These are phyloP conservation scores for Drosophila rubida DNA, from an alignment of 2,888 invertebrate genomes.

Conservation along the genomic window DNA sequence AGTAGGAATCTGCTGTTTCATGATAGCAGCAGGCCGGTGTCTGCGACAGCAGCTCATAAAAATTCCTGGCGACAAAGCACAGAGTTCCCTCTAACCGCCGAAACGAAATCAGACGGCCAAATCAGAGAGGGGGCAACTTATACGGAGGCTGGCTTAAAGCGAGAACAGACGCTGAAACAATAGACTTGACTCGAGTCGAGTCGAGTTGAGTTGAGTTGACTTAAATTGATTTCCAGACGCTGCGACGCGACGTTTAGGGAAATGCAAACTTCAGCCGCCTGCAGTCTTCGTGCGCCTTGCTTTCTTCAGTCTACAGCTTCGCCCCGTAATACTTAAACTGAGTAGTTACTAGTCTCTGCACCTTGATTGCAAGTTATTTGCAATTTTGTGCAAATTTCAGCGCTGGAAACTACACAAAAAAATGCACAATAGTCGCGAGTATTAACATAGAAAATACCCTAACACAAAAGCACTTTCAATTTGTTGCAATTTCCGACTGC, in stretches of 20 bases:
- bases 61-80: conserved; percentile 72
- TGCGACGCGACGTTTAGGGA: conserved; percentile 32
- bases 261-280: conserved; percentile 6
- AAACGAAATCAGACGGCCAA: conserved; percentile 12
- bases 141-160: conserved; percentile 53
- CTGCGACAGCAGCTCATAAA: conserved; percentile 79
- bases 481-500: too few relatives aligned
- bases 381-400: conserved; percentile 76
- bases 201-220: conserved; percentile 73
- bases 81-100: background rate
- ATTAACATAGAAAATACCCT: conserved; percentile 5
- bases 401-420: conserved; percentile 33
- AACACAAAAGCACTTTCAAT: background rate
- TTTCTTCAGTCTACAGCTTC: background rate
- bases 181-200: conserved; percentile 59
- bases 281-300: conserved; percentile 3
- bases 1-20: conserved; percentile 52
- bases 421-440: background rate
- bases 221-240: conserved; percentile 79
- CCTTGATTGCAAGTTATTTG: conserved; percentile 82
- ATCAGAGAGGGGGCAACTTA: background rate
- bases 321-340: conserved; percentile 22
- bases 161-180: conserved; percentile 70
- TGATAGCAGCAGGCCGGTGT: conserved; percentile 51
- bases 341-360: conserved; percentile 46